phyloP scores from a whole-genome alignment of 2,888 invertebrate species.

The Papilio elwesi region DNA sequence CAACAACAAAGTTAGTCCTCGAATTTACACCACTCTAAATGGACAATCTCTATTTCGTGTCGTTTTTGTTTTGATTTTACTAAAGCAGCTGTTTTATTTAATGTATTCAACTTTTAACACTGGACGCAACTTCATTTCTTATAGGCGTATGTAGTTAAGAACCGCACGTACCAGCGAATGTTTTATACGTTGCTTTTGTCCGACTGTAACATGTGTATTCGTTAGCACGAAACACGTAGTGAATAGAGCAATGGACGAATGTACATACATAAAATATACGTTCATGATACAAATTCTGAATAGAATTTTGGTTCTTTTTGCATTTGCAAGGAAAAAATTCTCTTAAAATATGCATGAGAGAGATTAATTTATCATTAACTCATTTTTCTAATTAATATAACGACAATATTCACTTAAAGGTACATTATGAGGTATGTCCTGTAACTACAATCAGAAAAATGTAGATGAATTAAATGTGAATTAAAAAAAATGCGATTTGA shows the following conservation, averaged over 20 bases:
- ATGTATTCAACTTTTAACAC: neutral
- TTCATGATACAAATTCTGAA: constrained; percentile 9
- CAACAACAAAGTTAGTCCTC: constrained; percentile 2
- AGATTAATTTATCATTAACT: neutral
- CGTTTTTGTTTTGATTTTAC: neutral
- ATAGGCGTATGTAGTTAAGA: constrained; percentile 21
- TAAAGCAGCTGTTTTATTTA: neutral
- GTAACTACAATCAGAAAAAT: neutral
- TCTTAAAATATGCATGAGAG: neutral
- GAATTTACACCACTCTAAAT: neutral
- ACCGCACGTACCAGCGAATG: constrained; percentile 4
- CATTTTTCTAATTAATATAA: neutral
- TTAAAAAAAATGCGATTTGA: too few species aligned
- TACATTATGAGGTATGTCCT: neutral
- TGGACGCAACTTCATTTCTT: neutral
- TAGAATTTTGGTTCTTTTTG: constrained; percentile 1
- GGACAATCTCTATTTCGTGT: neutral
- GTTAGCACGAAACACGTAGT: constrained; percentile 18
- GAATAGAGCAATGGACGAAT: neutral
- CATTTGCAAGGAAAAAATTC: neutral
- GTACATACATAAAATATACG: neutral
- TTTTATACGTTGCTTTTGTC: constrained; percentile 16
- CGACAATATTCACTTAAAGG: too few species aligned
- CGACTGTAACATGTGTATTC: constrained; percentile 8
- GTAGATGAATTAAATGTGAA: too few species aligned